phyloP scores from a whole-genome alignment of 2,797 vertebrate genomes.

The Molothrus ater region DNA sequence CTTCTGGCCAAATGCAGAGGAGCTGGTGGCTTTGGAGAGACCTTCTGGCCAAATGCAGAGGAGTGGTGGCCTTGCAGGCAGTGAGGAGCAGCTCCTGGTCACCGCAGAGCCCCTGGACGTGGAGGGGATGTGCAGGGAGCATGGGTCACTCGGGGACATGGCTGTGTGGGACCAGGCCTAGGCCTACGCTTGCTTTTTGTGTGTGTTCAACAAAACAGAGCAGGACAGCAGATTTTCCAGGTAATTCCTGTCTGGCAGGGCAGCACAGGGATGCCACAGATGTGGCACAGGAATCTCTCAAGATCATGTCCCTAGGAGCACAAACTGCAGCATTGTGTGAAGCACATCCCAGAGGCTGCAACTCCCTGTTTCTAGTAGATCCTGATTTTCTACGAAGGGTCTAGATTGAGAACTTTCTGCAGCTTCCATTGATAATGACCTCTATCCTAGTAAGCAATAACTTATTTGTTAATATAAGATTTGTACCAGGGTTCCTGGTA shows the following conservation, averaged over 20 bases:
- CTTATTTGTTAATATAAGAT: neutral
- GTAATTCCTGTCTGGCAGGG: neutral
- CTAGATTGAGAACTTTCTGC: neutral
- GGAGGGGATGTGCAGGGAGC: neutral
- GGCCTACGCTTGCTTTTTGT: neutral
- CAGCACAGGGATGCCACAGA: neutral
- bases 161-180: neutral
- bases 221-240: neutral
- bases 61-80: neutral
- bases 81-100: neutral
- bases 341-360: neutral
- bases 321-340: rapidly evolving
- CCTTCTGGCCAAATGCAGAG: neutral
- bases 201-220: neutral
- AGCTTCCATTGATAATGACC: neutral
- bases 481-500: neutral
- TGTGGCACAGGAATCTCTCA: neutral
- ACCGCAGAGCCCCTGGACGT: rapidly evolving
- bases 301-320: neutral
- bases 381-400: neutral
- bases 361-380: neutral
- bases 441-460: neutral
- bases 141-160: neutral
- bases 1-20: neutral
- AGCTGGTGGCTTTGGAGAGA: neutral